Evolutionary conservation across 2,797 vertebrate genomes (phyloP), one percentile per base, ranked within the genome.

Genomic region (Crenuchus spilurus): DNA sequence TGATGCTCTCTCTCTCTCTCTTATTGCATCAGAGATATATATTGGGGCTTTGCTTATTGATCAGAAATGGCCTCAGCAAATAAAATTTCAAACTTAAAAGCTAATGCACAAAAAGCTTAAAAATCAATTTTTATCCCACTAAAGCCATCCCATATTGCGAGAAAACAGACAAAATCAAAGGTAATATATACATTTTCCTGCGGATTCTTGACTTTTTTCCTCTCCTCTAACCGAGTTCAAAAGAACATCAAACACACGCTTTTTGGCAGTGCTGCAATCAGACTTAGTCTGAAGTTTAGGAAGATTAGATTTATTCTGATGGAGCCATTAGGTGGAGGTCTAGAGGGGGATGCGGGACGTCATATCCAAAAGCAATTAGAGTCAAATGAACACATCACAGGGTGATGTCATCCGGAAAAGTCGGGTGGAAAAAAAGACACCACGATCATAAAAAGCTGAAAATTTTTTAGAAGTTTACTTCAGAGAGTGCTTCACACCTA

Each of bases 81-180:
- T 92, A 92, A 85, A 87, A 92, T 92, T 90, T 91, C 81, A 86
- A 92, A 91, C 91, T 85, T 93, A 90, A 92, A 92, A 88, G 91
- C 91, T 92, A 93, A 93, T 93, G 93, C 92, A 93, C 92, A 90
- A 93, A 94, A 91, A 89, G 90, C 89, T 87, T 84, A 88, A 92
- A 92, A 92, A 93, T 93, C 92, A 93, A 93, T 94, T 88, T 91
- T 92, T 91, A 92, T 92, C 92, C 85, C 89, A 90, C 91, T 93
- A 91, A 89, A 90, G 88, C 87, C 30, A 68, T 76, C 84, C 87
- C 88, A 89, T 91, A 91, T 89, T 89, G 89, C 84, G 80, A 84
- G 86, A 92, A 92, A 92, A 91, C 83, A 91, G 90, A 90, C 86
- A 90, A 91, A 93, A 92, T 93, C 92, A 92, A 92, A 93, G 88